These are phyloP conservation scores for Drosophila pseudoobscura DNA, from an alignment of 1,140 invertebrate species.

Conservation along the genomic window DNA sequence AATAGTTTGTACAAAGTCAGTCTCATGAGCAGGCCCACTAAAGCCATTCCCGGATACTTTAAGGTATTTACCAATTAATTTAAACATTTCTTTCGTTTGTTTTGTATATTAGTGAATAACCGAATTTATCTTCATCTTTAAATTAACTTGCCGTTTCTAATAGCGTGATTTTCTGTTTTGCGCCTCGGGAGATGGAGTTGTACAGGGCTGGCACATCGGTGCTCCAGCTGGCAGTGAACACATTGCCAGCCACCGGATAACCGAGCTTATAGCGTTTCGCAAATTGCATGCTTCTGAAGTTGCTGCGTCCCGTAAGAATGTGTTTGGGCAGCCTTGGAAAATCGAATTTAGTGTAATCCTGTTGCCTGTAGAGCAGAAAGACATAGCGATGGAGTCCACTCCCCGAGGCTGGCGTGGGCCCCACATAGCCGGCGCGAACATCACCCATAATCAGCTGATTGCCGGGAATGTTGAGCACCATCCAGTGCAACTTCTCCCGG, in stretches of 20 bases:
- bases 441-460: slow-evolving; percentile 89
- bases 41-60: too few relatives aligned
- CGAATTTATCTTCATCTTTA: too few relatives aligned
- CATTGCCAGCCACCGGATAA: slow-evolving; percentile 92
- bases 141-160: neutral
- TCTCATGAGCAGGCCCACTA: too few relatives aligned
- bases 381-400: slow-evolving; percentile 95
- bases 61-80: too few relatives aligned
- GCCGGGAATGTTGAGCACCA: slow-evolving; percentile 95
- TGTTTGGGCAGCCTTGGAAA: slow-evolving; percentile 65
- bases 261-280: slow-evolving; percentile 91
- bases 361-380: slow-evolving; percentile 93
- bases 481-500: slow-evolving; percentile 96
- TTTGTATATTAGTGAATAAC: too few relatives aligned
- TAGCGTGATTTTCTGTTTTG: neutral
- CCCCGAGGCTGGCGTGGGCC: slow-evolving; percentile 91
- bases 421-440: slow-evolving; percentile 92
- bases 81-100: too few relatives aligned
- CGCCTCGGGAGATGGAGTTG: slow-evolving; percentile 17
- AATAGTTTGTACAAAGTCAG: too few relatives aligned
- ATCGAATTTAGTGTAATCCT: slow-evolving; percentile 80
- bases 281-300: slow-evolving; percentile 91
- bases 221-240: slow-evolving; percentile 84
- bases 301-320: slow-evolving; percentile 87
- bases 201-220: slow-evolving; percentile 43